Evolutionary conservation across 1,140 invertebrate species (phyloP), one percentile per base, ranked within the genome.

Genomic region (Microplitis demolitor): DNA sequence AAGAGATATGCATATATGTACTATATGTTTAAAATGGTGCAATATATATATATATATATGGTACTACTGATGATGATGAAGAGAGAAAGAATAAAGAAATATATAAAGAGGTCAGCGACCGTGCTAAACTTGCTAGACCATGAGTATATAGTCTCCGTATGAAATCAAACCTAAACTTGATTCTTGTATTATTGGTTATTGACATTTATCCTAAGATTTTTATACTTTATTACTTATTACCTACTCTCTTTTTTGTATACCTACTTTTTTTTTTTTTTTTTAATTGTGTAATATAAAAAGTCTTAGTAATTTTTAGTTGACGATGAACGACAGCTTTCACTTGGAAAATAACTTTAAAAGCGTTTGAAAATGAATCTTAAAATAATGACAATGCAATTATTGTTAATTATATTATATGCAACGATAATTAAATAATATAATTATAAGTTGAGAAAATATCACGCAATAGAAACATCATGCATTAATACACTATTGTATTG

Each of bases 121-220:
- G 80, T 77, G 78, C 77, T 74, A 81, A 82, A 81, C 78, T 81
- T 77, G 80, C 80, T 80, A 82, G 81, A 82, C 78, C 81, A 79
- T 81, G 77, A 83, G 76, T 71, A n/a, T n/a, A n/a, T n/a, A 74
- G 75, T 70, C 75, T 75, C 77, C 75, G 75, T 74, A 58, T 63
- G 31, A 69, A 31, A 58, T 66, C 66, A 61, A 71, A 56, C 54
- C 63, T 33, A 51, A 66, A 54, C 62, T 54, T 37, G 54, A 58
- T 58, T 24, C 31, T 24, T 66, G 53, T 72, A 37, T 56, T 24
- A 62, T 64, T 33, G 61, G 37, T 71, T 71, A 63, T 63, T 39
- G 69, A 56, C 61, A 71, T 50, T 54, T 67, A 14, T 11, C 34
- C 6, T 11, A 33, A 67, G 11, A 54, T 45, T 45, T 45, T 45